These are phyloP conservation scores for Solenodon paradoxus DNA, from an alignment of 2,113 vertebrate genomes.

Conservation along the genomic window DNA sequence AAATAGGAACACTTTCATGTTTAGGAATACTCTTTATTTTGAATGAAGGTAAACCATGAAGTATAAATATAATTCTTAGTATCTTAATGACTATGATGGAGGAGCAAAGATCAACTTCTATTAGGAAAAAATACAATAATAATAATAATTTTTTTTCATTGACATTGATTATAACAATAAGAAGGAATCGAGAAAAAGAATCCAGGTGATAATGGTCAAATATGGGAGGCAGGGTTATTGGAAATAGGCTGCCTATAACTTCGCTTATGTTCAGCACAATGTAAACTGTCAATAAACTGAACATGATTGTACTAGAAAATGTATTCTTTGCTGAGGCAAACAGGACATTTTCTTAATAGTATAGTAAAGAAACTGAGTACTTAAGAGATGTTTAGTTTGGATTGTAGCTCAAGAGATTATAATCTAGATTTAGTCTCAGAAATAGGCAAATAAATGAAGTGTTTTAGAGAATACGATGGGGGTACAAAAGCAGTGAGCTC, in stretches of 20 bases:
- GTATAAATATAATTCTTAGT: not conserved
- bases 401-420: not conserved
- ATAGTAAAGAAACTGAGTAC: not conserved
- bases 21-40: not conserved
- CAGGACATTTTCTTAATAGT: not conserved
- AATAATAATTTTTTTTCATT: constrained; percentile 1
- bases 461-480: not conserved
- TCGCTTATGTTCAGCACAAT: not conserved
- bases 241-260: not conserved
- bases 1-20: not conserved
- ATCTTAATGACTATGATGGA: not conserved
- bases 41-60: not conserved
- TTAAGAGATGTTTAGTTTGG: not conserved
- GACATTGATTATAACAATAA: not conserved
- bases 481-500: not conserved
- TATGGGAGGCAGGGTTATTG: not conserved
- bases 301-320: not conserved
- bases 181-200: not conserved
- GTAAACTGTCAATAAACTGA: not conserved
- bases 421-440: constrained; percentile 16
- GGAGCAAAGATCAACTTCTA: not conserved
- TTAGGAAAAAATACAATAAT: not conserved
- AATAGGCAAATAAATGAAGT: not conserved
- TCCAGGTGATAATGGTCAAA: not conserved
- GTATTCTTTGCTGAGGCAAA: constrained; percentile 37